Conservation (phyloP, 1,140 invertebrate species). For the Eciton burchellii region DNA sequence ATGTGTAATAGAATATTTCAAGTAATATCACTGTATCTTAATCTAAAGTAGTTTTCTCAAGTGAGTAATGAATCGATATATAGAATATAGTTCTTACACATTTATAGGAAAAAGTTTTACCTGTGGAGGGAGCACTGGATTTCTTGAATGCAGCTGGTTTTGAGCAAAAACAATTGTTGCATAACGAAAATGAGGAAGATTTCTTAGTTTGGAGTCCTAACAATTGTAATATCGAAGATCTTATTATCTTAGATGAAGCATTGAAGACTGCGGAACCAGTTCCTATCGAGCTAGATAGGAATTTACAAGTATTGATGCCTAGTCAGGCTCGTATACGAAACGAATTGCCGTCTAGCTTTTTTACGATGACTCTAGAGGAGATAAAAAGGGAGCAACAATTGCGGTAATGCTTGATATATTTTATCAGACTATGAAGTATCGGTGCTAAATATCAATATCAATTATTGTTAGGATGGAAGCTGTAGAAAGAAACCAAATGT, state of each 20-base stretch:
- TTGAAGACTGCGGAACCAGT: slow-evolving; percentile 93
- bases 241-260: slow-evolving; percentile 90
- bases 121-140: slow-evolving; percentile 92
- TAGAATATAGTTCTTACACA: too few species aligned
- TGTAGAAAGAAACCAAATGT: slow-evolving; percentile 92
- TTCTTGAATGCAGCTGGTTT: slow-evolving; percentile 95
- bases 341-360: slow-evolving; percentile 94
- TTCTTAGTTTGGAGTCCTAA: slow-evolving; percentile 88
- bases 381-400: slow-evolving; percentile 93
- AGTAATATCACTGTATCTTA: slow-evolving; percentile 65
- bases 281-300: slow-evolving; percentile 93
- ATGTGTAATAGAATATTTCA: slow-evolving; percentile 92
- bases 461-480: slow-evolving; percentile 88
- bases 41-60: neutral
- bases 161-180: slow-evolving; percentile 85
- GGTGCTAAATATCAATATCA: slow-evolving; percentile 1
- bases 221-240: slow-evolving; percentile 82
- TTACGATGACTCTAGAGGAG: slow-evolving; percentile 91
- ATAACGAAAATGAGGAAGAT: slow-evolving; percentile 87
- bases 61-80: too few species aligned
- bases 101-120: slow-evolving; percentile 90
- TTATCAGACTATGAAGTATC: neutral
- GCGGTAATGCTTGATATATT: slow-evolving; percentile 84
- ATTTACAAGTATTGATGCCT: slow-evolving; percentile 93
- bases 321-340: slow-evolving; percentile 89